Percentiles rank a stretch among this genome's conserved stretches.
phyloP scores from a whole-genome alignment of 1,140 invertebrate genomes.

The Aphelenchoides besseyi region DNA sequence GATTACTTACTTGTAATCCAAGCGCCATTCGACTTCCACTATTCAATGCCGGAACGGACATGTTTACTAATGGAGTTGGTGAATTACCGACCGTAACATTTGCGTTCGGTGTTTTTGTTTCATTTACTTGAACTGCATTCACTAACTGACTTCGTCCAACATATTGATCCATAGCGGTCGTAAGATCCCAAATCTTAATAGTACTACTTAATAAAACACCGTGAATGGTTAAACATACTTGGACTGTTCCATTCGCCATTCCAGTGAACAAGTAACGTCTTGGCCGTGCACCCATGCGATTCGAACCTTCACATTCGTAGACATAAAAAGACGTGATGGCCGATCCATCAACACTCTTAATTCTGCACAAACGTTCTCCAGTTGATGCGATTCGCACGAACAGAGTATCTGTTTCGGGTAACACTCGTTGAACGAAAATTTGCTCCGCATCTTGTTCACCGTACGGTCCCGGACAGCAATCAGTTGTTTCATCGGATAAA shows the following conservation, averaged over 20 bases:
- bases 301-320: constrained; percentile 89
- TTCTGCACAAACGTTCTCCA: constrained; percentile 72
- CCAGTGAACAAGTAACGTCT: constrained; percentile 88
- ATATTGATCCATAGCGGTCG: constrained; percentile 78
- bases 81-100: neutral
- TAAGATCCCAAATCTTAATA: constrained; percentile 87
- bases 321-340: constrained; percentile 91
- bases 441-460: constrained; percentile 95
- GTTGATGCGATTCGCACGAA: constrained; percentile 90
- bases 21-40: constrained; percentile 13
- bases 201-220: constrained; percentile 22
- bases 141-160: constrained; percentile 7
- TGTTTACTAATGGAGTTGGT: constrained; percentile 14
- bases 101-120: constrained; percentile 25
- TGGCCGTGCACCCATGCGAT: constrained; percentile 81
- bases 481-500: constrained; percentile 72
- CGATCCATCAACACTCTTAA: constrained; percentile 78
- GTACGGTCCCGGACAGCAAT: constrained; percentile 73
- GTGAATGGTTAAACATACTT: constrained; percentile 65
- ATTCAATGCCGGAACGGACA: constrained; percentile 33
- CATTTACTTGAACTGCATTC: constrained; percentile 17
- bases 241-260: constrained; percentile 86
- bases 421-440: constrained; percentile 94
- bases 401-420: constrained; percentile 88
- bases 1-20: too few species aligned